A percentile compares a stretch with the other conserved stretches of the same genome.
Evolutionary conservation across 2,113 vertebrate species (phyloP).

Genomic region (Anhinga rufa): DNA sequence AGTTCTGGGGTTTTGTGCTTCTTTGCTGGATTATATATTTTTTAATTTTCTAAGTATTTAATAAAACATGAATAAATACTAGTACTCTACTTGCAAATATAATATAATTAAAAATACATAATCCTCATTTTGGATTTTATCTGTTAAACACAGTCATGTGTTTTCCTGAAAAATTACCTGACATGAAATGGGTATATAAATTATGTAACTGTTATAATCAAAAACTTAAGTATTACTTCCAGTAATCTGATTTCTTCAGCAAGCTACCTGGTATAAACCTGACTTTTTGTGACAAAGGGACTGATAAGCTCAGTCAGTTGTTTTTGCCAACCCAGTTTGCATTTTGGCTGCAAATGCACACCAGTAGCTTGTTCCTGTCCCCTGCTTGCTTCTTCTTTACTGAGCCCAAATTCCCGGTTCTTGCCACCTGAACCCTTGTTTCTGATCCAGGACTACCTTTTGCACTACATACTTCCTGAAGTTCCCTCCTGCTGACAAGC

Average conservation of each 20-base stretch:
- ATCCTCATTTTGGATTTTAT: not conserved
- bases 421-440: slow-evolving; percentile 3
- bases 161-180: not conserved
- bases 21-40: not conserved
- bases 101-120: not conserved
- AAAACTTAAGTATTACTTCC: not conserved
- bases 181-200: not conserved
- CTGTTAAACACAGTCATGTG: not conserved
- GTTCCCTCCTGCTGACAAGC: not conserved
- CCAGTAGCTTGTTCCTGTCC: not conserved
- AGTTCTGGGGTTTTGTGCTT: not conserved
- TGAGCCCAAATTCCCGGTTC: not conserved
- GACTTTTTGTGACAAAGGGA: not conserved
- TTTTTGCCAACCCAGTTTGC: not conserved
- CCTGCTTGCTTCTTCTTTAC: not conserved
- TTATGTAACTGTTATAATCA: not conserved
- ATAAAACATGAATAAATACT: not conserved
- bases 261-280: not conserved
- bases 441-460: not conserved
- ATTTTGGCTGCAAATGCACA: not conserved
- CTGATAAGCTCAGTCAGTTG: not conserved
- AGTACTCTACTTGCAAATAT: not conserved
- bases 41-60: not conserved
- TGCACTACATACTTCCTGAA: not conserved
- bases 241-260: not conserved